phyloP scores from a whole-genome alignment of 2,113 vertebrate species.

The Callipepla squamata region DNA sequence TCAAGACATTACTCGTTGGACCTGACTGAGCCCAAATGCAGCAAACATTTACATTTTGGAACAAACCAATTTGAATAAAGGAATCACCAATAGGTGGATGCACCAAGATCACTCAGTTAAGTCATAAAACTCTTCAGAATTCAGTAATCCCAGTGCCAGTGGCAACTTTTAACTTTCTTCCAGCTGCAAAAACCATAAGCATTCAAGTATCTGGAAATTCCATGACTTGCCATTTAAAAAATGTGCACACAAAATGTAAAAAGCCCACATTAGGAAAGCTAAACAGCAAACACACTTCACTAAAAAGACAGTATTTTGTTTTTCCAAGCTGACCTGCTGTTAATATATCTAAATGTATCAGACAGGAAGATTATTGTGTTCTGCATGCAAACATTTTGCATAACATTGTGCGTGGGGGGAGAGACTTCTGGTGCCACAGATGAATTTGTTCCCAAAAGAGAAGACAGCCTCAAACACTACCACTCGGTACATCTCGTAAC shows the following conservation, averaged over 20 bases:
- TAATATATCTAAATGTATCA: constrained; percentile 15
- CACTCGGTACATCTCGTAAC: constrained; percentile 18
- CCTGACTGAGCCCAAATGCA: constrained; percentile 77
- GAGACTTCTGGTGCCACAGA: background rate
- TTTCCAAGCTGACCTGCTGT: constrained; percentile 37
- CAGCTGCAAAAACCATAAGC: constrained; percentile 73
- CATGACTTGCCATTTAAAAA: constrained; percentile 68
- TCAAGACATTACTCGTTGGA: constrained; percentile 63
- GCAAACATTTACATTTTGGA: constrained; percentile 81
- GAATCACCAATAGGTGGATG: constrained; percentile 62
- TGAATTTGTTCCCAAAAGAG: constrained; percentile 30
- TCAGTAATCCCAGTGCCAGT: constrained; percentile 68
- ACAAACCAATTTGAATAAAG: constrained; percentile 64
- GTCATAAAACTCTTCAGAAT: constrained; percentile 58
- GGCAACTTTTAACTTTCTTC: constrained; percentile 70
- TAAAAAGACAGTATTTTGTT: constrained; percentile 32
- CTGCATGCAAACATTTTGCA: constrained; percentile 52
- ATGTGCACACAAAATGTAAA: constrained; percentile 46
- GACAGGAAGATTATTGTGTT: constrained; percentile 40
- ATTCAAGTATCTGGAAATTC: constrained; percentile 62
- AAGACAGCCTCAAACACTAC: constrained; percentile 47
- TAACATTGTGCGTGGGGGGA: background rate
- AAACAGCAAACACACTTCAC: constrained; percentile 57
- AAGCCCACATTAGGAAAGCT: constrained; percentile 60
- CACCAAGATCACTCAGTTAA: constrained; percentile 62